These are phyloP conservation scores for Phalloptychus januarius DNA, from an alignment of 2,797 vertebrate genomes.

Conservation along the genomic window DNA sequence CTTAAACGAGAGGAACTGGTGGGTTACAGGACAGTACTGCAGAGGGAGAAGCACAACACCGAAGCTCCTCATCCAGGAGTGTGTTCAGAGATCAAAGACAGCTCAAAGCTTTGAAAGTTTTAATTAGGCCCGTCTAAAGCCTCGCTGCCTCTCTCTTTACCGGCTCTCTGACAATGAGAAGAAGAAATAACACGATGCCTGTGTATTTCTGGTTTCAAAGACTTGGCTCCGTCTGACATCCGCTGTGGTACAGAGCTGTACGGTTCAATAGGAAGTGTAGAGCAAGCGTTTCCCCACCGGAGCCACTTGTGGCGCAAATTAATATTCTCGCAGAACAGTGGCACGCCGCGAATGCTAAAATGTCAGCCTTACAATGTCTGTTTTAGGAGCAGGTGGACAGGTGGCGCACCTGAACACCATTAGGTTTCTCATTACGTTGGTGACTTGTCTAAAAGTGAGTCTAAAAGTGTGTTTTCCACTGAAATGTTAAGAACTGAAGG, in stretches of 20 bases:
- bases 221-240: conserved; percentile 47
- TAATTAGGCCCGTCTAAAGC: conserved; percentile 67
- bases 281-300: conserved; percentile 25
- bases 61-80: conserved; percentile 42
- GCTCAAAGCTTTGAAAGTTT: conserved; percentile 56
- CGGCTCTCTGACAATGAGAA: conserved; percentile 51
- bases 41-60: conserved; percentile 14
- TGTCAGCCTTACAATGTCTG: conserved; percentile 1
- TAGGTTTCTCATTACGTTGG: neutral
- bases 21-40: neutral
- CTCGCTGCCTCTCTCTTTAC: conserved; percentile 37
- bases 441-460: neutral
- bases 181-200: conserved; percentile 35
- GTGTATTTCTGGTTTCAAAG: conserved; percentile 57
- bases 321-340: neutral
- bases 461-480: neutral
- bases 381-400: conserved; percentile 6
- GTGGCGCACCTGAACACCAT: conserved; percentile 4
- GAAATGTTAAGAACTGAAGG: neutral
- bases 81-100: conserved; percentile 56
- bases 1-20: neutral
- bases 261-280: conserved; percentile 25
- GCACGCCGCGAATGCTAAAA: conserved; percentile 9
- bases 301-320: conserved; percentile 41
- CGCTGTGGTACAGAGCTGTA: conserved; percentile 34